phyloP scores from a whole-genome alignment of 2,888 invertebrate species.

The Podotricha telesiphe region DNA sequence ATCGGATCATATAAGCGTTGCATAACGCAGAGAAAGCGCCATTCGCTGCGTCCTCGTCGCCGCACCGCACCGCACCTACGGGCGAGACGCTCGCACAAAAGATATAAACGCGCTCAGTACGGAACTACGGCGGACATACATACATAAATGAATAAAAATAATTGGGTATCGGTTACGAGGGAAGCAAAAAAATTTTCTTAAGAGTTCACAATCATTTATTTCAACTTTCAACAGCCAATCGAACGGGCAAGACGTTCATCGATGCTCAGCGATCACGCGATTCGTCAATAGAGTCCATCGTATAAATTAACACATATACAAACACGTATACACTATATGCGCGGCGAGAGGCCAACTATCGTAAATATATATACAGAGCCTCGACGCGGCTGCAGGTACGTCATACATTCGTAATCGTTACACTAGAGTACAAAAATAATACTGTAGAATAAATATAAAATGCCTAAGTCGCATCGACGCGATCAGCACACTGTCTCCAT shows the following conservation, averaged over 20 bases:
- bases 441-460: constrained; percentile 72
- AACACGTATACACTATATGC: constrained; percentile 47
- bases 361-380: constrained; percentile 49
- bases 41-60: not conserved
- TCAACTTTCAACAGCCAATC: constrained; percentile 64
- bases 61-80: not conserved
- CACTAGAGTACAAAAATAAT: constrained; percentile 72
- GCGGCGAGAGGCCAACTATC: constrained; percentile 40
- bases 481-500: constrained; percentile 50
- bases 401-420: constrained; percentile 58
- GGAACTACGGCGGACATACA: constrained; percentile 6
- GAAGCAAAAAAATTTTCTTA: constrained; percentile 11
- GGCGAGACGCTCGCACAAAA: constrained; percentile 48
- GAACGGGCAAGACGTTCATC: constrained; percentile 55
- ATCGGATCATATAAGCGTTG: constrained; percentile 1
- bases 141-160: constrained; percentile 7
- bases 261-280: constrained; percentile 41
- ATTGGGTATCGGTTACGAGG: not conserved
- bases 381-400: constrained; percentile 43
- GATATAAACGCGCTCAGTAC: constrained; percentile 62
- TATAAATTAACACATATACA: constrained; percentile 51
- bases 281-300: constrained; percentile 47
- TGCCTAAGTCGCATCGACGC: constrained; percentile 72
- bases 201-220: constrained; percentile 57
- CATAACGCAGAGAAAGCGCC: constrained; percentile 29